These are phyloP conservation scores for Drosophila quadrilineata DNA, from an alignment of 1,140 invertebrate genomes.

Conservation along the genomic window DNA sequence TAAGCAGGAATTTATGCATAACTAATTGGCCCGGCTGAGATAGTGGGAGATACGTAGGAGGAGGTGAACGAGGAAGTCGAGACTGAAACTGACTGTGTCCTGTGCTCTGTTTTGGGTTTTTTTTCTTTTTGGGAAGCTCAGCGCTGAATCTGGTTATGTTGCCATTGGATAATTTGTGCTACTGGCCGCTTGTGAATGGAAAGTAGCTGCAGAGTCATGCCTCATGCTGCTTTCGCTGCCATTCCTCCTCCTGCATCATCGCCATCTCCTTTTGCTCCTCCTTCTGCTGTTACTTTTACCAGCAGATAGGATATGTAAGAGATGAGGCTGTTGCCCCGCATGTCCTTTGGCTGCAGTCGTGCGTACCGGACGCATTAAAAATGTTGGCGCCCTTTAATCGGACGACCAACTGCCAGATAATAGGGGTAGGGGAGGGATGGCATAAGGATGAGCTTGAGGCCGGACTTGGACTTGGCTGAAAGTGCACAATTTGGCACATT, in stretches of 20 bases:
- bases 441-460: too few species aligned
- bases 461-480: constrained; percentile 45
- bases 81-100: not conserved
- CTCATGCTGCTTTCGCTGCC: not conserved
- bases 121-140: too few species aligned
- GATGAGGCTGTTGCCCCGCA: constrained; percentile 15
- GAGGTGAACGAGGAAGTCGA: not conserved
- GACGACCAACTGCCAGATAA: not conserved
- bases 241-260: too few species aligned
- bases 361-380: constrained; percentile 58
- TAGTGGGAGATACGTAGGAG: not conserved
- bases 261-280: not conserved
- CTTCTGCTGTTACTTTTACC: not conserved
- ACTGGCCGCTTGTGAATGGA: constrained; percentile 23
- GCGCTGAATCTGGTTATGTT: constrained; percentile 10
- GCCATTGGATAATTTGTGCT: constrained; percentile 10
- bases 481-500: constrained; percentile 72
- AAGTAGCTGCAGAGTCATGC: constrained; percentile 4
- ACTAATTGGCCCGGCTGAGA: constrained; percentile 69
- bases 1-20: constrained; percentile 69
- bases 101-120: constrained; percentile 11
- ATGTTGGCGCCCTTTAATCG: constrained; percentile 61
- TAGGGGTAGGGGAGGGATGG: too few species aligned
- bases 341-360: constrained; percentile 25
- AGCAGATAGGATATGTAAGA: constrained; percentile 1